A percentile compares a stretch with the other conserved stretches of the same genome.
Conservation (phyloP, 2,113 vertebrate genomes). For the Leucopsar rothschildi region DNA sequence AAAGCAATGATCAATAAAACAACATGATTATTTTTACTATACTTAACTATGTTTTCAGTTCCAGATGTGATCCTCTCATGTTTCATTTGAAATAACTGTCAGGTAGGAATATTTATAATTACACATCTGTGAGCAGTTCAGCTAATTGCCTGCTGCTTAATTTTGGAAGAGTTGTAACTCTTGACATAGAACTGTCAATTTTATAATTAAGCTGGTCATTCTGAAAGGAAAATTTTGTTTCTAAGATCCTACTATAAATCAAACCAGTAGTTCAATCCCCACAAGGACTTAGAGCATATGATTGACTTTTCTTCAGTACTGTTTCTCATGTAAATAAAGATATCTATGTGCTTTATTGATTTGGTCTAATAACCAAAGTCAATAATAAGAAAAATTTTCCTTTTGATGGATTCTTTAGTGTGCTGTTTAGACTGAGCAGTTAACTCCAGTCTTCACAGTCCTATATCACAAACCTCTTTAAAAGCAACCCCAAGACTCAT, state of each 20-base stretch:
- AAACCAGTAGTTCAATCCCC: background rate
- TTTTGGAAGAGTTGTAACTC: background rate
- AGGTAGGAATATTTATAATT: background rate
- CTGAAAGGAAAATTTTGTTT: background rate
- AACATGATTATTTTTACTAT: background rate
- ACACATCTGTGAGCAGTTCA: background rate
- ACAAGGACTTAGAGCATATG: background rate
- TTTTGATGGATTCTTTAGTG: background rate
- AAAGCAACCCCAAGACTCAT: background rate
- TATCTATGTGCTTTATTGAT: background rate
- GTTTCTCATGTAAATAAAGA: background rate
- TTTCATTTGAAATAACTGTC: background rate
- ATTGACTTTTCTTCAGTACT: background rate
- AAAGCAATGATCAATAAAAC: background rate
- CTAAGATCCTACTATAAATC: background rate
- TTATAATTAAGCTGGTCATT: background rate
- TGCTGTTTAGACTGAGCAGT: background rate
- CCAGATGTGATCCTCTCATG: background rate
- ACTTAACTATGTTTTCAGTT: background rate
- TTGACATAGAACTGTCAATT: conserved; percentile 3
- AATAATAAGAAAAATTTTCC: background rate
- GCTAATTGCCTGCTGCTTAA: background rate
- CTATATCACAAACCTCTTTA: background rate
- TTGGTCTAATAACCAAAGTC: background rate
- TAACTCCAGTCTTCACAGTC: background rate